phyloP scores from a whole-genome alignment of 1,140 invertebrate species.

The Pissodes strobi region DNA sequence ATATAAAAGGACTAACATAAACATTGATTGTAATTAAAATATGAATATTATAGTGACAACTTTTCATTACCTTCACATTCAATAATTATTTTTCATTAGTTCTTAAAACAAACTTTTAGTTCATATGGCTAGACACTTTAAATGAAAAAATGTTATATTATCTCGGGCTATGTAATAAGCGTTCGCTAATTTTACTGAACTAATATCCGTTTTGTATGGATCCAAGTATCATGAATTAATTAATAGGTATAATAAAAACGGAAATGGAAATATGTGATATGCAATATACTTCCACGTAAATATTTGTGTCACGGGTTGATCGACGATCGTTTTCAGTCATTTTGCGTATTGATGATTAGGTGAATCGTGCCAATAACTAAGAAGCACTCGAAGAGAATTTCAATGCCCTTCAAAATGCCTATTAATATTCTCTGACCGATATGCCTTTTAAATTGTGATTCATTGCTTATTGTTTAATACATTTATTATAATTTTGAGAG shows the following conservation, averaged over 20 bases:
- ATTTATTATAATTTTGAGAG: conserved; percentile 28
- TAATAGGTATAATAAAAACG: conserved; percentile 3
- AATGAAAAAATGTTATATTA: too few species aligned
- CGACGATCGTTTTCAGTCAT: conserved; percentile 33
- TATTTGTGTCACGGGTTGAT: conserved; percentile 39
- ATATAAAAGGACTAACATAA: too few species aligned
- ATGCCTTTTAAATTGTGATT: conserved; percentile 32
- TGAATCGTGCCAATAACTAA: conserved; percentile 33
- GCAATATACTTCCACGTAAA: conserved; percentile 29
- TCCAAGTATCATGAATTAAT: neutral
- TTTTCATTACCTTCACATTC: too few species aligned
- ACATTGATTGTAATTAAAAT: too few species aligned
- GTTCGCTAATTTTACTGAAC: too few species aligned
- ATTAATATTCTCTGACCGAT: conserved; percentile 33
- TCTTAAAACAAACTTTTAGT: too few species aligned
- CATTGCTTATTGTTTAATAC: conserved; percentile 39
- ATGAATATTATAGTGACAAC: too few species aligned
- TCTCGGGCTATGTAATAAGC: too few species aligned
- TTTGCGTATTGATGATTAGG: conserved; percentile 39
- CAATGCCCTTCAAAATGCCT: conserved; percentile 29
- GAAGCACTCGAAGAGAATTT: conserved; percentile 27
- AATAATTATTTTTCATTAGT: too few species aligned
- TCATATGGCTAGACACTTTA: too few species aligned
- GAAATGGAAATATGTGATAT: conserved; percentile 23
- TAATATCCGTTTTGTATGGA: too few species aligned